phyloP scores from a whole-genome alignment of 2,113 vertebrate genomes.

The Lutjanus erythropterus region DNA sequence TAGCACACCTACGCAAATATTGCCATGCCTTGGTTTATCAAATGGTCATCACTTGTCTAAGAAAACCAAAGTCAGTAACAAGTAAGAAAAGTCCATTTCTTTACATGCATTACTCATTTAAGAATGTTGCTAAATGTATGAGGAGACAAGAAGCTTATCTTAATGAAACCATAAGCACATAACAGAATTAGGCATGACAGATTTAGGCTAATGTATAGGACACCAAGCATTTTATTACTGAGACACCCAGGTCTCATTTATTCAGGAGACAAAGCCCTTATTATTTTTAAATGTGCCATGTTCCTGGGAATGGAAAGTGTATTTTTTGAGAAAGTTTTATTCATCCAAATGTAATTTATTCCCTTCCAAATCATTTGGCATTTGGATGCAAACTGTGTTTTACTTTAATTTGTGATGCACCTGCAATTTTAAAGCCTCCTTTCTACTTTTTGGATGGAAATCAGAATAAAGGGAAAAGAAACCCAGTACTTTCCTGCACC shows the following conservation, averaged over 20 bases:
- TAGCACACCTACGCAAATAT: neutral
- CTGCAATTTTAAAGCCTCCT: slow-evolving; percentile 34
- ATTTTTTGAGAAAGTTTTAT: slow-evolving; percentile 5
- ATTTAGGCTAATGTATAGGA: too few species aligned
- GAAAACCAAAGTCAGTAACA: neutral
- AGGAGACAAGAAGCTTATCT: neutral
- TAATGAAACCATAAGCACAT: neutral
- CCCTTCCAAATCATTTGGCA: slow-evolving; percentile 42
- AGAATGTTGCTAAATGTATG: neutral
- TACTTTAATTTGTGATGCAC: slow-evolving; percentile 39
- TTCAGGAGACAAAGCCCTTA: neutral
- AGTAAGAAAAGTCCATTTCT: neutral
- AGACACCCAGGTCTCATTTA: neutral
- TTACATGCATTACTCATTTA: neutral
- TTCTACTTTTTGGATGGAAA: slow-evolving; percentile 15
- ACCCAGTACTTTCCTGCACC: neutral
- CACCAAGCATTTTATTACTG: neutral
- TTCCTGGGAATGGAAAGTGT: neutral
- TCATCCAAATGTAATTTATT: slow-evolving; percentile 44
- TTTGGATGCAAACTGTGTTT: slow-evolving; percentile 36
- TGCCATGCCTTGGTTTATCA: neutral
- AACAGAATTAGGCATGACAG: neutral
- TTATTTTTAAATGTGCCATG: slow-evolving; percentile 24
- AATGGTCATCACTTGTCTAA: neutral
- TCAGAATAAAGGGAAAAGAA: slow-evolving; percentile 9